These are phyloP conservation scores for Zeuzera pyrina DNA, from an alignment of 2,888 invertebrate species.

Conservation along the genomic window DNA sequence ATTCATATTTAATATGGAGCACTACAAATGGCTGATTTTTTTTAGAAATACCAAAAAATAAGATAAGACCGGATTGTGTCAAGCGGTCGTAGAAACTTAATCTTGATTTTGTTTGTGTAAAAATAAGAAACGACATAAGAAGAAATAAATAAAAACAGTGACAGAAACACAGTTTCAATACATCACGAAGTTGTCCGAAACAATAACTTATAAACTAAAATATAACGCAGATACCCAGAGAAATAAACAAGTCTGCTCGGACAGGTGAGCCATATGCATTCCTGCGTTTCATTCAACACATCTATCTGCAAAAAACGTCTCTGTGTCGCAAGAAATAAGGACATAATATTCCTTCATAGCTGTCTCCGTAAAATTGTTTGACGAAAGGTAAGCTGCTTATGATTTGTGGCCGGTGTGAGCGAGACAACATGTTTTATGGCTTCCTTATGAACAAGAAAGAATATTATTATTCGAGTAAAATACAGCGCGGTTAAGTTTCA, in stretches of 20 bases:
- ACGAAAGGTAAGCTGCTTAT: constrained; percentile 46
- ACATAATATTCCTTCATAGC: too few species aligned
- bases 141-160: too few species aligned
- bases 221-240: constrained; percentile 37
- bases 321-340: too few species aligned
- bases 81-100: too few species aligned
- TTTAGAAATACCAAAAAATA: too few species aligned
- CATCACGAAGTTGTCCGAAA: constrained; percentile 19
- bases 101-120: too few species aligned
- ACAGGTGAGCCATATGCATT: constrained; percentile 21
- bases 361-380: constrained; percentile 23
- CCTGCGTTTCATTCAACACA: too few species aligned
- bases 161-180: neutral
- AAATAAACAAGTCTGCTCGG: constrained; percentile 26
- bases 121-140: too few species aligned
- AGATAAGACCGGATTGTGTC: too few species aligned
- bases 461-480: constrained; percentile 24
- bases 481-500: constrained; percentile 2
- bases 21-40: too few species aligned
- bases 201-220: constrained; percentile 49
- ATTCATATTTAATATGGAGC: too few species aligned
- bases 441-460: constrained; percentile 46
- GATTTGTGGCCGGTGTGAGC: constrained; percentile 48
- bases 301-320: too few species aligned
- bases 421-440: constrained; percentile 55